Evolutionary conservation across 2,797 vertebrate species (phyloP).

Genomic region (Lepus townsendii): DNA sequence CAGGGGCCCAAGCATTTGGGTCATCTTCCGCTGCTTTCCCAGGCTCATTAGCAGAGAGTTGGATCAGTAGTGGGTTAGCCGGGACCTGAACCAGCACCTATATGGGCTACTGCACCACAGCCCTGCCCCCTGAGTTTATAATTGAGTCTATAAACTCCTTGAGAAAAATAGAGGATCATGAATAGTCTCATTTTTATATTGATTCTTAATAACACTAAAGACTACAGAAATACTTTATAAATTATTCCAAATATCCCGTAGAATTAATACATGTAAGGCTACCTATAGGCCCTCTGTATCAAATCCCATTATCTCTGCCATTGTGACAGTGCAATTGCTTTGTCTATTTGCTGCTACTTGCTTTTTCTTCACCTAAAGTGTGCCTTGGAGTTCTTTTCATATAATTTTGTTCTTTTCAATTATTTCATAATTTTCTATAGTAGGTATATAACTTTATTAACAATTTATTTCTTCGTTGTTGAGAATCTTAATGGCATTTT

Average conservation of each 20-base stretch:
- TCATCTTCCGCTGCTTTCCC: no score
- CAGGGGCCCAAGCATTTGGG: no score
- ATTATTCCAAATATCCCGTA: not conserved
- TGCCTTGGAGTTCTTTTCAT: not conserved
- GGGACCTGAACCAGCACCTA: no score
- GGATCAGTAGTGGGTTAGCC: no score
- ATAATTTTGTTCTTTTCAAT: not conserved
- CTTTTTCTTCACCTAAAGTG: slow-evolving; percentile 48
- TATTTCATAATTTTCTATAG: not conserved
- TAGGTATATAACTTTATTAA: not conserved
- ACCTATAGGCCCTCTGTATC: not conserved
- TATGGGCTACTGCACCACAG: no score
- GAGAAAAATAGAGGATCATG: not conserved
- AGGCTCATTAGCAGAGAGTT: no score
- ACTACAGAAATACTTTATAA: not conserved
- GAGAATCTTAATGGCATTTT: not conserved
- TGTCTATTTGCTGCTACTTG: not conserved
- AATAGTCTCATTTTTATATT: slow-evolving; percentile 10
- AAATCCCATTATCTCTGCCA: not conserved
- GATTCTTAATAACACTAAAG: not conserved
- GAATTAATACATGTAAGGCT: not conserved
- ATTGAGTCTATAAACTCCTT: not conserved
- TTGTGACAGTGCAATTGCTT: not conserved
- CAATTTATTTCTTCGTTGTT: slow-evolving; percentile 38
- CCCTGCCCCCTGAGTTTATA: not conserved